A percentile compares a stretch with the other conserved stretches of the same genome.
Conservation (phyloP, 2,888 invertebrate genomes). For the Drosophila leonis region DNA sequence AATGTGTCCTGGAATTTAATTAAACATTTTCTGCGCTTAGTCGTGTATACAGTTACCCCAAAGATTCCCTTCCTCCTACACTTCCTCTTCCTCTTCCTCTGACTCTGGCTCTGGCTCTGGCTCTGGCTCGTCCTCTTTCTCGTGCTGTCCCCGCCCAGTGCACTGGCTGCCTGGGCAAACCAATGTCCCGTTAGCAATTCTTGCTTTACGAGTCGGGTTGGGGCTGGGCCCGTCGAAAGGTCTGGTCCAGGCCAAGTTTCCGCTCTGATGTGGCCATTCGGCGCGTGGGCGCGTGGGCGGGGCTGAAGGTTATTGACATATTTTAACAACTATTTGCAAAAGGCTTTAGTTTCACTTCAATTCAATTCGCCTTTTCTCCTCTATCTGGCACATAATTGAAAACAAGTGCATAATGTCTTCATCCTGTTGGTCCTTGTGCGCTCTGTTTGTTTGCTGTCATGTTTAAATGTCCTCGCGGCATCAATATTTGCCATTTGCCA, state of each 20-base stretch:
- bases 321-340: constrained; percentile 80
- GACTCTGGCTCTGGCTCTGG: background rate
- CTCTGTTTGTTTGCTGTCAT: constrained; percentile 48
- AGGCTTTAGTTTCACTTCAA: constrained; percentile 76
- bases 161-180: constrained; percentile 1
- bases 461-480: constrained; percentile 72
- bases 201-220: constrained; percentile 13
- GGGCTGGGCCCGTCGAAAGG: constrained; percentile 38
- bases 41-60: constrained; percentile 70
- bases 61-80: constrained; percentile 2
- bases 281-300: constrained; percentile 1
- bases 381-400: constrained; percentile 64
- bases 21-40: constrained; percentile 82
- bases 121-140: background rate
- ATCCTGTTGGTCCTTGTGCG: constrained; percentile 42
- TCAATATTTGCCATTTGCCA: constrained; percentile 74
- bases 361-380: constrained; percentile 31
- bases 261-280: constrained; percentile 10
- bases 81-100: background rate
- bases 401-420: constrained; percentile 75
- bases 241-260: constrained; percentile 10
- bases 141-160: background rate
- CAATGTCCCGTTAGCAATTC: constrained; percentile 57
- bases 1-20: constrained; percentile 82
- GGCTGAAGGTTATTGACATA: constrained; percentile 72